These are phyloP conservation scores for Trematomus bernacchii DNA, from an alignment of 2,797 vertebrate genomes.

Conservation along the genomic window DNA sequence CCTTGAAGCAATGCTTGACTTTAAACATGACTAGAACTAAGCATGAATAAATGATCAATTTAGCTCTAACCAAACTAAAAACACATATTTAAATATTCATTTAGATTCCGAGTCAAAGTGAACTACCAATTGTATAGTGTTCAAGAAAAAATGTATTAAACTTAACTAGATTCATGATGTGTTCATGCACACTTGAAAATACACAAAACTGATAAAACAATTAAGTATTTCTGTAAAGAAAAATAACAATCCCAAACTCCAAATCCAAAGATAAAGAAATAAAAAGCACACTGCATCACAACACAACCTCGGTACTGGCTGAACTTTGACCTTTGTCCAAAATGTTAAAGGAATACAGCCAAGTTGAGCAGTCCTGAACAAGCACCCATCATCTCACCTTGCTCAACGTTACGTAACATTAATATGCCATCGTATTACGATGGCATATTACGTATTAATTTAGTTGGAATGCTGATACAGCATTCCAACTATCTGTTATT, in stretches of 20 bases:
- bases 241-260: not conserved
- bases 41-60: slow-evolving; percentile 15
- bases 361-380: slow-evolving; percentile 86
- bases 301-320: not conserved
- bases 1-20: slow-evolving; percentile 11
- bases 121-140: not conserved
- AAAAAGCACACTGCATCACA: not conserved
- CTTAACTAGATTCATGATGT: not conserved
- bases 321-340: slow-evolving; percentile 86
- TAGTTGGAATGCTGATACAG: no score
- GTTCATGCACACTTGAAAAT: not conserved
- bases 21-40: slow-evolving; percentile 6
- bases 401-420: slow-evolving; percentile 87
- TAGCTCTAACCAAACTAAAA: not conserved
- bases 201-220: not conserved
- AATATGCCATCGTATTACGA: slow-evolving; percentile 63
- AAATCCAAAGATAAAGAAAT: not conserved
- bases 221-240: not conserved
- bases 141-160: no score
- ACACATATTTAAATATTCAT: not conserved
- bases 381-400: slow-evolving; percentile 88
- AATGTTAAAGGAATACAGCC: slow-evolving; percentile 72
- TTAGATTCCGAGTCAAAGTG: not conserved
- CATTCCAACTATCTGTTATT: no score
- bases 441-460: no score